A percentile compares a stretch with the other conserved stretches of the same genome.
Conservation (phyloP, 2,113 vertebrate species). For the Microtus richardsoni region DNA sequence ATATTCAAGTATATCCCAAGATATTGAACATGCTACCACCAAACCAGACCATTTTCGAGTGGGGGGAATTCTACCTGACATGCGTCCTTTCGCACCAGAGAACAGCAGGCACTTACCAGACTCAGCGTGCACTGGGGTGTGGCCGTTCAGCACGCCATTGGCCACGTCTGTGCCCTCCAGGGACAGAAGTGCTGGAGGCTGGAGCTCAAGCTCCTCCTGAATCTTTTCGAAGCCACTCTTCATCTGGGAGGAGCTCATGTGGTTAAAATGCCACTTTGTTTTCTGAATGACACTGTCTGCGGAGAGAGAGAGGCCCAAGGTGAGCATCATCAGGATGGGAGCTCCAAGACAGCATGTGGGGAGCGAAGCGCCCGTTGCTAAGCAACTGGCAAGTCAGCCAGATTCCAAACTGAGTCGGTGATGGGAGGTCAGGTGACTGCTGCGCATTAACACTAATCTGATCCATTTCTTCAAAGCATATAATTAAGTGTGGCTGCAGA, state of each 20-base stretch:
- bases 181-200: slow-evolving; percentile 89
- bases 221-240: slow-evolving; percentile 89
- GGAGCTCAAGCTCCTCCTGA: slow-evolving; percentile 89
- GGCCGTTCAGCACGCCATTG: slow-evolving; percentile 90
- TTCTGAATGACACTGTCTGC: slow-evolving; percentile 94
- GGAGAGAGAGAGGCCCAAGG: slow-evolving; percentile 18
- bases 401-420: background rate
- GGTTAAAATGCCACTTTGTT: slow-evolving; percentile 93
- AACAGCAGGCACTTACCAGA: slow-evolving; percentile 86
- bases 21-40: background rate
- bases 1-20: background rate
- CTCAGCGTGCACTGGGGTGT: slow-evolving; percentile 81
- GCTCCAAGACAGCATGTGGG: background rate
- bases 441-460: background rate
- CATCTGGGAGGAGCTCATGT: slow-evolving; percentile 80
- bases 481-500: background rate
- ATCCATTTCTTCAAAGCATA: background rate
- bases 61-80: background rate
- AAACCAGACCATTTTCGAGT: background rate
- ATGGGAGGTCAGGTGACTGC: background rate
- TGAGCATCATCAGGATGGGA: background rate
- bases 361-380: background rate
- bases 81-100: background rate
- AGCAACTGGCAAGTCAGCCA: background rate
- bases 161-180: slow-evolving; percentile 89